These are phyloP conservation scores for Perizoma flavofasciatum DNA, from an alignment of 2,888 invertebrate genomes.

Conservation along the genomic window DNA sequence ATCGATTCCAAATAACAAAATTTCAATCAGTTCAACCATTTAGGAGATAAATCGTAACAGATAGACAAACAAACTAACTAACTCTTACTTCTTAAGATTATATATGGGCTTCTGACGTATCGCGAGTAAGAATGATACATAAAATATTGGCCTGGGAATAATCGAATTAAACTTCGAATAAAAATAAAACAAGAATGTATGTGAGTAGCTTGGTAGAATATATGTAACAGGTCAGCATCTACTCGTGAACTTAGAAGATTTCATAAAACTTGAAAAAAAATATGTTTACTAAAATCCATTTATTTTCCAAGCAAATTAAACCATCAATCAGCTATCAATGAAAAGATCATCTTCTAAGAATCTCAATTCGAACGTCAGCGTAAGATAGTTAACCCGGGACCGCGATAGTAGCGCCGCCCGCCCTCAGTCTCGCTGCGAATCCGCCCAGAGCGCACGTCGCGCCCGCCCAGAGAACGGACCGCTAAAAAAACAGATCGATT, in stretches of 20 bases:
- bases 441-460: slow-evolving; percentile 32
- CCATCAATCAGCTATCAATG: slow-evolving; percentile 20
- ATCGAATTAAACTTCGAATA: no score
- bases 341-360: slow-evolving; percentile 20
- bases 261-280: background rate
- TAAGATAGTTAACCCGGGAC: slow-evolving; percentile 15
- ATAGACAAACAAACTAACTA: no score
- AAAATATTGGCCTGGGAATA: no score
- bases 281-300: background rate
- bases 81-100: no score
- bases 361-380: slow-evolving; percentile 13
- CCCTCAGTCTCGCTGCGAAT: slow-evolving; percentile 34
- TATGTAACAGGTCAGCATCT: background rate
- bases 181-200: no score
- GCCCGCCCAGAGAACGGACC: slow-evolving; percentile 20
- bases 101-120: no score
- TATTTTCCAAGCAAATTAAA: background rate
- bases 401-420: slow-evolving; percentile 38
- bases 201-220: no score
- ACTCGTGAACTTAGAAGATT: background rate
- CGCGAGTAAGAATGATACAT: no score
- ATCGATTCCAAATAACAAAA: no score
- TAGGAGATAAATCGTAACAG: no score
- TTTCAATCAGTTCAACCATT: no score
- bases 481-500: slow-evolving; percentile 39